A percentile compares a stretch with the other conserved stretches of the same genome.
phyloP scores from a whole-genome alignment of 53 echinoderm and acorn worm genomes.

The Glandiceps talaboti region DNA sequence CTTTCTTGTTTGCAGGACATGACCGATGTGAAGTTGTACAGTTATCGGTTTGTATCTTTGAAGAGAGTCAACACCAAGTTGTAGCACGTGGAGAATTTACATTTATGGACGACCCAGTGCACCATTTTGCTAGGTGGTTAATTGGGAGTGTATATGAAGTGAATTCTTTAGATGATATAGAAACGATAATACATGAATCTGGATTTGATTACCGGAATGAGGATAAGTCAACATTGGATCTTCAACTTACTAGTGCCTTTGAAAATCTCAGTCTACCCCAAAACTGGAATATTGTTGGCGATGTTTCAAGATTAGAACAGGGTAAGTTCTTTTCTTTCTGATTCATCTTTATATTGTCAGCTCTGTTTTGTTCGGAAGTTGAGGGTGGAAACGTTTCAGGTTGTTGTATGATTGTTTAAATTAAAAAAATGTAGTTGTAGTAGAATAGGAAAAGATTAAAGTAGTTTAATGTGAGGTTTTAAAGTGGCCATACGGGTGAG shows the following conservation, averaged over 20 bases:
- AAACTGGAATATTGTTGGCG: constrained; percentile 72
- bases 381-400: too few relatives aligned
- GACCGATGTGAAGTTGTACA: constrained; percentile 56
- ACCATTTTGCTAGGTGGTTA: constrained; percentile 30
- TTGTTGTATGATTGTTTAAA: too few relatives aligned
- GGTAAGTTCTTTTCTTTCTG: constrained; percentile 67
- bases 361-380: too few relatives aligned
- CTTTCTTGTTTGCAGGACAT: constrained; percentile 49
- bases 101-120: constrained; percentile 30
- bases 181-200: constrained; percentile 53
- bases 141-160: constrained; percentile 75
- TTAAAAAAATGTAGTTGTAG: too few relatives aligned
- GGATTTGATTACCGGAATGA: constrained; percentile 69
- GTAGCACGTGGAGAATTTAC: constrained; percentile 46
- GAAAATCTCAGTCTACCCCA: constrained; percentile 68
- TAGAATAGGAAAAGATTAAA: too few relatives aligned
- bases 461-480: too few relatives aligned
- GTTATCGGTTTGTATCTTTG: constrained; percentile 42
- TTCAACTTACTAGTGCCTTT: constrained; percentile 66
- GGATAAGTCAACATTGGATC: constrained; percentile 67
- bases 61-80: constrained; percentile 15
- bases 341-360: too few relatives aligned
- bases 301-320: constrained; percentile 62
- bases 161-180: constrained; percentile 63
- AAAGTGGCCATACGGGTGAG: too few relatives aligned